Conservation (phyloP, 1,140 invertebrate species). For the Trialeurodes vaporariorum region DNA sequence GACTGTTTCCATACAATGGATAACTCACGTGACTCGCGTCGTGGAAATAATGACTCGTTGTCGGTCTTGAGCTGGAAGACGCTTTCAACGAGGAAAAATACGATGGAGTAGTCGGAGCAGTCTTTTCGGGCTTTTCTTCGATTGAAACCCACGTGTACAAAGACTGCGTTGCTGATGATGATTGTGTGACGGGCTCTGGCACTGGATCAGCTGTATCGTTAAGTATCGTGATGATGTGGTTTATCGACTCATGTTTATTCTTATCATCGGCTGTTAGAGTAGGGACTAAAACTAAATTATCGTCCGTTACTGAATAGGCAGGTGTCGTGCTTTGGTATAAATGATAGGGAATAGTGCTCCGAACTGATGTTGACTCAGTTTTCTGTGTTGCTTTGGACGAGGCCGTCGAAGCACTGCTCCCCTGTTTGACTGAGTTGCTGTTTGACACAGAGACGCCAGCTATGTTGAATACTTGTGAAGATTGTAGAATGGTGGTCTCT, state of each 20-base stretch:
- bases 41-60: conserved; percentile 9
- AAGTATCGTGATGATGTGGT: conserved; percentile 34
- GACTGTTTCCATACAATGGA: background rate
- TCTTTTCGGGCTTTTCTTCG: conserved; percentile 31
- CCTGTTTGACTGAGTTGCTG: too few relatives aligned
- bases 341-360: conserved; percentile 6
- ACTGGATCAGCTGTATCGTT: conserved; percentile 28
- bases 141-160: conserved; percentile 40
- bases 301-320: conserved; percentile 22
- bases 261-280: conserved; percentile 38
- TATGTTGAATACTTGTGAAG: too few relatives aligned
- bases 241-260: conserved; percentile 37
- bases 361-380: background rate
- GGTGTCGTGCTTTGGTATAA: conserved; percentile 5
- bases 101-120: conserved; percentile 24
- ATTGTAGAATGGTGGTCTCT: background rate
- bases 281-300: conserved; percentile 39
- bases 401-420: background rate
- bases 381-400: conserved; percentile 6
- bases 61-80: conserved; percentile 14
- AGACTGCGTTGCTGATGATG: conserved; percentile 33
- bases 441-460: background rate
- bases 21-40: background rate
- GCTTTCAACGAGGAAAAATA: conserved; percentile 13
- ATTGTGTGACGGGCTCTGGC: conserved; percentile 21